Evolutionary conservation across 2,797 vertebrate species (phyloP), one percentile per base, ranked within the genome.

Genomic region (Cyclopterus lumpus): DNA sequence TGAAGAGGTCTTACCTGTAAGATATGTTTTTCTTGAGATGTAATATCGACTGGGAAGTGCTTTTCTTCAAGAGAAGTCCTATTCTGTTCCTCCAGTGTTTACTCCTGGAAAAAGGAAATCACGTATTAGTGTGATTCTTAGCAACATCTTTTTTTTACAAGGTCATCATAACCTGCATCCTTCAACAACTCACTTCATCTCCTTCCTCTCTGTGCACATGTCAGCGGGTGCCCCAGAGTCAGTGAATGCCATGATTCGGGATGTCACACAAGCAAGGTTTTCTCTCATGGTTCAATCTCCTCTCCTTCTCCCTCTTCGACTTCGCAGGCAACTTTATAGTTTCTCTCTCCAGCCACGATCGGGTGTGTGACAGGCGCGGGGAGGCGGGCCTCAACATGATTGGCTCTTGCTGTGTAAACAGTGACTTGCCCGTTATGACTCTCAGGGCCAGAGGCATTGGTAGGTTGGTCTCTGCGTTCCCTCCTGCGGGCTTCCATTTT

Each of bases 71-170:
- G n/a, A 94, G 42, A 12, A 90, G 63, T 32, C 85, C 20, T 10
- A 94, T 82, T 80, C 87, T 91, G 67, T 88, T 88, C 38, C 82
- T 94, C 95, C 94, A 95, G 81, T 86, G 93, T 79, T 79, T 93
- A 44, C 67, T 91, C 77, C 94, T 95, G 75, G 46, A 42, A 53
- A 26, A 15, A 58, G 28, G n/a, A 62, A 76, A 46, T 63, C 3
- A 26, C 5, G 46, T 14, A 24, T 71, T 8, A 66, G 15, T 48
- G 16, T 20, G 14, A 22, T 44, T 32, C 1, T 58, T 7, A 14
- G 11, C 9, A 5, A 64, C n/a, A 0, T 44, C 22, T 14, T 53
- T 26, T n/a, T n/a, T 58, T 57, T 11, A 44, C n/a, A 40, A 55
- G 20, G 4, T 48, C 40, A 55, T 38, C 24, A 16, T 8, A 42